Conservation (phyloP, 2,797 vertebrate genomes). For the Rachycentron canadum region DNA sequence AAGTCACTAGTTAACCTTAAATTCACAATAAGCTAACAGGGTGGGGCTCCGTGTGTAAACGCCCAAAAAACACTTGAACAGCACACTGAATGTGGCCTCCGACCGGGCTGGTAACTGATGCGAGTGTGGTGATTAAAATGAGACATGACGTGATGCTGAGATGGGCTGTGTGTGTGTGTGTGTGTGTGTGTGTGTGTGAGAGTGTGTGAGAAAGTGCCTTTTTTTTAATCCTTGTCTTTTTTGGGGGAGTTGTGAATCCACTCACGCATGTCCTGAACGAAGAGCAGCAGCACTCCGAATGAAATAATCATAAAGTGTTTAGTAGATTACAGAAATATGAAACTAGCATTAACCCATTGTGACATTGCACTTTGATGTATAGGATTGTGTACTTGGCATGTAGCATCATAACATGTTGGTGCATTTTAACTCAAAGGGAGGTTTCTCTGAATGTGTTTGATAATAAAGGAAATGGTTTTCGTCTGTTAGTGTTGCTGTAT, state of each 20-base stretch:
- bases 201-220: slow-evolving; percentile 94
- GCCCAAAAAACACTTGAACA: slow-evolving; percentile 82
- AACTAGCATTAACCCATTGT: slow-evolving; percentile 93
- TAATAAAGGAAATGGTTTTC: slow-evolving; percentile 93
- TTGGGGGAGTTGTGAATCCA: slow-evolving; percentile 87
- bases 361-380: slow-evolving; percentile 99
- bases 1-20: slow-evolving; percentile 84
- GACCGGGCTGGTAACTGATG: slow-evolving; percentile 61
- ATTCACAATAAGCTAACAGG: slow-evolving; percentile 84
- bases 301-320: slow-evolving; percentile 85
- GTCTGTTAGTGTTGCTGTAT: slow-evolving; percentile 84
- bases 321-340: slow-evolving; percentile 77
- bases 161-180: slow-evolving; percentile 48
- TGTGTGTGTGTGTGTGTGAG: slow-evolving; percentile 51
- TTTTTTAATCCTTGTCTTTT: slow-evolving; percentile 78
- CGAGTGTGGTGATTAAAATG: slow-evolving; percentile 51
- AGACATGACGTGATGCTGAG: slow-evolving; percentile 39
- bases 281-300: slow-evolving; percentile 84
- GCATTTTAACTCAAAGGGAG: slow-evolving; percentile 90
- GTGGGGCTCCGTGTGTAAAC: slow-evolving; percentile 76
- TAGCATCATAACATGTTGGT: slow-evolving; percentile 94
- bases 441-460: slow-evolving; percentile 95
- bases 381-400: slow-evolving; percentile 98
- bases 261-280: slow-evolving; percentile 78
- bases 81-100: slow-evolving; percentile 84